Percentiles rank a stretch among this genome's conserved stretches.
Evolutionary conservation across 2,888 invertebrate genomes (phyloP).

Genomic region (Hipparchia sbordonii): DNA sequence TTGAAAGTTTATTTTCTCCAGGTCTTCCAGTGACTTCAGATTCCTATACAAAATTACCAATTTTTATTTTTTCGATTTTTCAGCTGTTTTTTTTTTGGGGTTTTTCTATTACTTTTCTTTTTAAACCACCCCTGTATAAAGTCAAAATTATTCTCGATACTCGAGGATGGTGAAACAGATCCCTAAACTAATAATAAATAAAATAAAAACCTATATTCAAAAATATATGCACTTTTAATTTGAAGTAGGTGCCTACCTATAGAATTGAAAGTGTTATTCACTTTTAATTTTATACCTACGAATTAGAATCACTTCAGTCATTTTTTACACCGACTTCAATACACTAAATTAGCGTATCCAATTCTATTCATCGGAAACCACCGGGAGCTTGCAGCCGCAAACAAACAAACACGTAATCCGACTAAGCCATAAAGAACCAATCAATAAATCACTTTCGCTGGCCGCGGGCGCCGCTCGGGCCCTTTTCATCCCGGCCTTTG

Average conservation of each 20-base stretch:
- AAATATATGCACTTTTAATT: no score
- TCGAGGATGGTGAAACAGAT: no score
- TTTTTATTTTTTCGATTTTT: no score
- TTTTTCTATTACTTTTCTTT: no score
- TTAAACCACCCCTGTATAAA: no score
- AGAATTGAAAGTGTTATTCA: neutral
- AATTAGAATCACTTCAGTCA: neutral
- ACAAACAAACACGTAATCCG: conserved; percentile 75
- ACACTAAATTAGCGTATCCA: conserved; percentile 36
- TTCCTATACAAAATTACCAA: no score
- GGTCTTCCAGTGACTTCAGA: no score
- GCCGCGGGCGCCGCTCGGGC: conserved; percentile 61
- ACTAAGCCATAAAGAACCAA: conserved; percentile 67
- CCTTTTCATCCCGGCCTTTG: conserved; percentile 48
- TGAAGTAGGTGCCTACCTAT: neutral
- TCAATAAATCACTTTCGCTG: conserved; percentile 80
- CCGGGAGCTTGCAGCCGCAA: conserved; percentile 57
- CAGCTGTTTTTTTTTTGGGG: no score
- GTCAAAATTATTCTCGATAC: no score
- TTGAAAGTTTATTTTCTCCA: no score
- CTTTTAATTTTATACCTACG: conserved; percentile 1
- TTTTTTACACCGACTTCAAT: conserved; percentile 14
- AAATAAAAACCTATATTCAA: no score
- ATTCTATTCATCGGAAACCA: conserved; percentile 41
- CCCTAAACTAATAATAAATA: no score